Evolutionary conservation across 2,113 vertebrate species (phyloP), one percentile per base, ranked within the genome.

Genomic region (Lampris megalopsis): DNA sequence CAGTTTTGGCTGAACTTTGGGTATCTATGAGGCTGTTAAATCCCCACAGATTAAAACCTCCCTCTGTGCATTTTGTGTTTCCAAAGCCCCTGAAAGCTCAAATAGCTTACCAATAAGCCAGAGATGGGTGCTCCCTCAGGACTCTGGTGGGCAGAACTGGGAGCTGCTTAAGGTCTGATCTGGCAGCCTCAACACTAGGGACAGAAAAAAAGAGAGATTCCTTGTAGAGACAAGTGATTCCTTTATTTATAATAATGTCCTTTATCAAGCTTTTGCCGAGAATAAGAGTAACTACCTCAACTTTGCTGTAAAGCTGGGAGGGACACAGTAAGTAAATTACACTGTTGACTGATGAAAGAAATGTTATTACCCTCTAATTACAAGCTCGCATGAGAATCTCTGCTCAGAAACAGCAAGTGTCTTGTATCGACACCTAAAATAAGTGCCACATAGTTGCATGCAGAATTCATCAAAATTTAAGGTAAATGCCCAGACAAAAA

Each of bases 81-180:
- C 68, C n/a, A 68, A 9, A 53, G n/a, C 52, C 36, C 9, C 38
- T 36, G 59, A 5, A 1, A 68, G 57, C 43, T 73, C 52, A 61
- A 37, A 70, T 59, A 76, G 73, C 89, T 92, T 93, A 98, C 97
- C 98, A 99, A 86, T 97, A 99, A 48, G 96, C 94, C 0, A 99
- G 95, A 0, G 98, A 99, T 0, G 98, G 98, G 70, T 98, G 98
- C 48, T 99, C 97, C 89, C 96, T 96, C 52, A 99, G 92, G 0
- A 98, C 97, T 88, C 93, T 95, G 43, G 97, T 98, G 58, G 98
- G 97, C 73, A 99, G 94, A 66, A 94, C 92, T 0, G 96, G 96
- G 45, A 99, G 93, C 0, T 95, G 95, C 92, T 97, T 98, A 86
- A 99, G 92, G 84, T 97, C 96, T 77, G 92, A 94, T 81, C 95